Conservation (phyloP, 2,797 vertebrate genomes). For the Coreius guichenoti region DNA sequence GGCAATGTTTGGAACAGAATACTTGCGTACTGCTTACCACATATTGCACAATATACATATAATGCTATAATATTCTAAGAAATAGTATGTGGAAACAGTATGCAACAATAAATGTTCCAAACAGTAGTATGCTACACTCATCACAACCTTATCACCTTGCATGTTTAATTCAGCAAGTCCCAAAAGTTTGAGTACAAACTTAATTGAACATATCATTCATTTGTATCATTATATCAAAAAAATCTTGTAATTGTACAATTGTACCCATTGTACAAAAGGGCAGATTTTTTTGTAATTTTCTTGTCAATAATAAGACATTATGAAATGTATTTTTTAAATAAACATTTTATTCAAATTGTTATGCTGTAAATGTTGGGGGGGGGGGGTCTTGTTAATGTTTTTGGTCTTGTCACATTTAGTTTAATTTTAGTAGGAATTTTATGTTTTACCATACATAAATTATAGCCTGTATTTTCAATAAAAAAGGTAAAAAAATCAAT, state of each 20-base stretch:
- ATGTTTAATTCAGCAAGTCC: not conserved
- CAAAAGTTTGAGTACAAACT: not conserved
- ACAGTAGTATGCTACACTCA: not conserved
- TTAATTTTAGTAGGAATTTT: too few relatives aligned
- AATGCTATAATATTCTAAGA: not conserved
- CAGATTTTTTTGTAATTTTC: too few relatives aligned
- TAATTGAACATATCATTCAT: not conserved
- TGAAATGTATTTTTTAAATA: not conserved
- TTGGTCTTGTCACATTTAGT: too few relatives aligned
- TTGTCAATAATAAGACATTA: too few relatives aligned
- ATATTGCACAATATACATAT: too few relatives aligned
- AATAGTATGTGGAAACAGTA: not conserved
- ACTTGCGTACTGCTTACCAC: not conserved
- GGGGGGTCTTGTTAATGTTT: too few relatives aligned
- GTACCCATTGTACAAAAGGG: too few relatives aligned
- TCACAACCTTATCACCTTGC: not conserved
- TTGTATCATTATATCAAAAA: not conserved
- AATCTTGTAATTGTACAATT: too few relatives aligned
- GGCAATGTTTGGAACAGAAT: not conserved
- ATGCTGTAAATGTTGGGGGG: too few relatives aligned
- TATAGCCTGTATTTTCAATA: too few relatives aligned
- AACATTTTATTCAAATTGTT: not conserved
- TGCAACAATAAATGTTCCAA: not conserved
- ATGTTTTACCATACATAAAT: not conserved
- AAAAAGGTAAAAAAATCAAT: too few relatives aligned